Evolutionary conservation across 1,140 invertebrate species (phyloP), one percentile per base, ranked within the genome.

Genomic region (Lepidurus arcticus): DNA sequence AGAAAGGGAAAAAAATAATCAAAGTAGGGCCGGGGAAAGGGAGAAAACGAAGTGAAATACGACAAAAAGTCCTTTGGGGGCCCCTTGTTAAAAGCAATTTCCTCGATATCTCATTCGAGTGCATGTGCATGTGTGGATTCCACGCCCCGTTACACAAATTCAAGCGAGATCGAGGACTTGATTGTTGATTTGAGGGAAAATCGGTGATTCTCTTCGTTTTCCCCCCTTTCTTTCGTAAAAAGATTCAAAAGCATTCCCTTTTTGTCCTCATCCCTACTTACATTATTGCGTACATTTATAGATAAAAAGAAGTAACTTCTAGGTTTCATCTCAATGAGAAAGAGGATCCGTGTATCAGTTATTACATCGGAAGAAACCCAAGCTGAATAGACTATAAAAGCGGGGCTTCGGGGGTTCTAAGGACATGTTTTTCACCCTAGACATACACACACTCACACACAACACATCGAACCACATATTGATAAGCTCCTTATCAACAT

Each of bases 91-190:
- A 13, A 9, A 65, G 53, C 53, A 13, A 21, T 16, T 65, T 21
- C 53, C 53, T 65, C 21, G 53, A 65, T 65, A 21, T 65, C 53
- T 65, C 53, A 65, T 65, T 65, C 53, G 21, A 65, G 53, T 65
- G 53, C 53, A 65, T 65, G 53, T 65, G 53, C 21, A 21, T 34
- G 34, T 34, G 34, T 34, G 9, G 53, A 65, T 65, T 16, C 53
- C 21, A 65, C 53, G 53, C 53, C 53, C 53, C 53, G 53, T 65
- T 65, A 65, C 53, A 65, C 53, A 65, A 65, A 65, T 65, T 65
- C 21, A 65, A 21, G 53, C 21, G 53, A 65, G 53, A 65, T 65
- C 53, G n/a, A 65, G 53, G 53, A 7, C 53, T 65, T 65, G 53
- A 21, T 65, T 65, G 53, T 65, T 65, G 53, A 16, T 65, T 65